Conservation (phyloP, 1,140 invertebrate species). For the Zaprionus lachaisei region DNA sequence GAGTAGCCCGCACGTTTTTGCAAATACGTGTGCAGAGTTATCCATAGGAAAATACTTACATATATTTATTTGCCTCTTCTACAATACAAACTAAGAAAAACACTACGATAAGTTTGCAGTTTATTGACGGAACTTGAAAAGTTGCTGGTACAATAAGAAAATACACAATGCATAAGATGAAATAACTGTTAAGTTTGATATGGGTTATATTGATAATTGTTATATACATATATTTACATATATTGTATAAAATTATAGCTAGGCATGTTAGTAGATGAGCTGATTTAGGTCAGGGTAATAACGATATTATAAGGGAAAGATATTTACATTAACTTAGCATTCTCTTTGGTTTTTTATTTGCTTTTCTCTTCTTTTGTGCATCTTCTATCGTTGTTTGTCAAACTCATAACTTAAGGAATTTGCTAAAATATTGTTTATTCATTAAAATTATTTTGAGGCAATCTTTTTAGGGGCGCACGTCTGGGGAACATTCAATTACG, state of each 20-base stretch:
- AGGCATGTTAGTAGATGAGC: no score
- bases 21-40: not conserved
- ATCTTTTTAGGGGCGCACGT: constrained; percentile 6
- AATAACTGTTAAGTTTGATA: not conserved
- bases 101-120: not conserved
- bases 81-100: constrained; percentile 1
- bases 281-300: not conserved
- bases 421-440: constrained; percentile 23
- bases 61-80: not conserved
- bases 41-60: not conserved
- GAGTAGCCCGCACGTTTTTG: not conserved
- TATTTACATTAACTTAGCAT: not conserved
- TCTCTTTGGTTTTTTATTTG: not conserved
- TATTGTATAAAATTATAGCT: not conserved
- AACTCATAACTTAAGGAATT: constrained; percentile 1
- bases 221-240: no score
- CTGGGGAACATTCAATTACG: constrained; percentile 63
- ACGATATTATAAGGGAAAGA: not conserved
- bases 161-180: not conserved
- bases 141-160: not conserved
- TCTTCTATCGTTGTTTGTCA: not conserved
- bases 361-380: not conserved
- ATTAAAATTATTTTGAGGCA: constrained; percentile 16
- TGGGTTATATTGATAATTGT: not conserved
- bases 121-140: not conserved